Conservation (phyloP, 2,888 invertebrate genomes). For the Melieria crassipennis region DNA sequence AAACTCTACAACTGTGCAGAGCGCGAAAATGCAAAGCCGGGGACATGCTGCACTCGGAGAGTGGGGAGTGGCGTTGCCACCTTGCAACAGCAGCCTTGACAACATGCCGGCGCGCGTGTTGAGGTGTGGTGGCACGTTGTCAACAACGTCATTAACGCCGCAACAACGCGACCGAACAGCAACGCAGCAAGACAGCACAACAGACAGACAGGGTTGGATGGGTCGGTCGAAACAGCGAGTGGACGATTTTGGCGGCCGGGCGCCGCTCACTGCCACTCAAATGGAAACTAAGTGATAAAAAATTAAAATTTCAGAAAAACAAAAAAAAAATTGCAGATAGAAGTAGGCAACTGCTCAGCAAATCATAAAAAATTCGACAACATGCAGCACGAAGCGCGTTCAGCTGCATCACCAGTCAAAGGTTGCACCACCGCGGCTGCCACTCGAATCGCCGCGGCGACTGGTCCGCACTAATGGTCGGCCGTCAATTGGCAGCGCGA, state of each 20-base stretch:
- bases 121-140: conserved; percentile 36
- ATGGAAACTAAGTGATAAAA: conserved; percentile 58
- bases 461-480: too few species aligned
- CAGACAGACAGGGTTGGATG: neutral
- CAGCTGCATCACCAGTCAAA: too few species aligned
- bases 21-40: too few species aligned
- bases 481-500: too few species aligned
- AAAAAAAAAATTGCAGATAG: too few species aligned
- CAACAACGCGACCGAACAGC: conserved; percentile 36
- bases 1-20: conserved; percentile 15
- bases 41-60: neutral
- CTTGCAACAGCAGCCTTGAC: conserved; percentile 24
- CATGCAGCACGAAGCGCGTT: too few species aligned
- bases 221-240: too few species aligned
- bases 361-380: too few species aligned
- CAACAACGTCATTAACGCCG: conserved; percentile 58
- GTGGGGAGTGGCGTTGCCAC: conserved; percentile 17
- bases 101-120: neutral
- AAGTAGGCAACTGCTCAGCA: too few species aligned
- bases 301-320: conserved; percentile 40
- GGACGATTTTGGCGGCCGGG: too few species aligned
- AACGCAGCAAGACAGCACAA: conserved; percentile 20
- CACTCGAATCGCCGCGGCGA: too few species aligned
- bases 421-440: too few species aligned
- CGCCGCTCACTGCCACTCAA: conserved; percentile 30